A percentile compares a stretch with the other conserved stretches of the same genome.
phyloP scores from a whole-genome alignment of 2,888 invertebrate species.

The Acrobasis repandana region DNA sequence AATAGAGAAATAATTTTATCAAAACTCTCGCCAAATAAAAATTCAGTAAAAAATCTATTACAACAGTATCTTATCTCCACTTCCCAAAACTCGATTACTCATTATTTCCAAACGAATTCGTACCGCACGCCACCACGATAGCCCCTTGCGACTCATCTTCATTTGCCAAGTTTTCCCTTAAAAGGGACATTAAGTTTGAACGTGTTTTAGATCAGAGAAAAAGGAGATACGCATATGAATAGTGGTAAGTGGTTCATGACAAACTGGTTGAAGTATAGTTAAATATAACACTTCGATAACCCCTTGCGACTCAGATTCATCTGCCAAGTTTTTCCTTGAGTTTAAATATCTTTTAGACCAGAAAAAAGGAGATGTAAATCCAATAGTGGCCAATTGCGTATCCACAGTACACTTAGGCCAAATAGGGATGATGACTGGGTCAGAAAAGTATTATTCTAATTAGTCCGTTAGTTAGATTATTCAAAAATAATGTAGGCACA shows the following conservation, averaged over 20 bases:
- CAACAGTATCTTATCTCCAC: neutral
- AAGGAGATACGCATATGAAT: neutral
- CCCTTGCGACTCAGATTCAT: neutral
- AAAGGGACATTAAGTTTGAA: slow-evolving; percentile 33
- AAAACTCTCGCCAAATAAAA: too few relatives aligned
- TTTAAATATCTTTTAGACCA: neutral
- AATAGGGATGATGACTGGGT: too few relatives aligned
- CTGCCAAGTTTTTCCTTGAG: neutral
- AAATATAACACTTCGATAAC: neutral
- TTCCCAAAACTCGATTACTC: slow-evolving; percentile 1
- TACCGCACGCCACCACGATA: slow-evolving; percentile 20
- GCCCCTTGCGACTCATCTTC: slow-evolving; percentile 28
- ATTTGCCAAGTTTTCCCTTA: slow-evolving; percentile 35
- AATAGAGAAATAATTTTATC: too few relatives aligned
- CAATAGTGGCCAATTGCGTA: too few relatives aligned
- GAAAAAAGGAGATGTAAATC: neutral
- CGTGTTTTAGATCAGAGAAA: slow-evolving; percentile 23
- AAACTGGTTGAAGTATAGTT: too few relatives aligned
- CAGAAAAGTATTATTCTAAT: too few relatives aligned
- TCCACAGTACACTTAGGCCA: too few relatives aligned
- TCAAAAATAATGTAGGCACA: too few relatives aligned
- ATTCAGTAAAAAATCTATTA: too few relatives aligned
- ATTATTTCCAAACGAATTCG: slow-evolving; percentile 10
- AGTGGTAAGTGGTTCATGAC: neutral
- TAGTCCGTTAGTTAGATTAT: too few relatives aligned